Evolutionary conservation across 92 coral and sea anemone species (phyloP).

Genomic region (Epizoanthus illoricatus): DNA sequence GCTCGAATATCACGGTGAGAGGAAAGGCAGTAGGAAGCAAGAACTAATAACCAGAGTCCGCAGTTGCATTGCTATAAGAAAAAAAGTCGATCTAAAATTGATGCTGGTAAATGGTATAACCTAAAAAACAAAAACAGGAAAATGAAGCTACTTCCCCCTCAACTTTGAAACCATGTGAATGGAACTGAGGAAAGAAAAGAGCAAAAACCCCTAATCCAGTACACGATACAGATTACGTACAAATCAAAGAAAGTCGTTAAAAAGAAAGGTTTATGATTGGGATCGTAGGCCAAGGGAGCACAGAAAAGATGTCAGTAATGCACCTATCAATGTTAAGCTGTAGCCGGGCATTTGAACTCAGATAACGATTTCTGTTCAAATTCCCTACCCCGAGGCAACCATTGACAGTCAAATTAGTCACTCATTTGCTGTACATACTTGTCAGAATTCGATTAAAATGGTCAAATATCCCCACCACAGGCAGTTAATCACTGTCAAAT

Average conservation of each 20-base stretch:
- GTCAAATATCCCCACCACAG: no score
- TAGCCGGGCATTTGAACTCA: no score
- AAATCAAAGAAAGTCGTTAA: conserved; percentile 23
- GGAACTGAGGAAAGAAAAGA: conserved; percentile 45
- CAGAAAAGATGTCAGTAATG: conserved; percentile 18
- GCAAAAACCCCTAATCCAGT: conserved; percentile 23
- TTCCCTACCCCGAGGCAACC: no score
- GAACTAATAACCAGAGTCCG: conserved; percentile 37
- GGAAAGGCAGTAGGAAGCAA: conserved; percentile 31
- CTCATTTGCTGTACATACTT: no score
- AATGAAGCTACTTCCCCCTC: not conserved
- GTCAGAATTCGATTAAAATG: no score
- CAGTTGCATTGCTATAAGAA: conserved; percentile 42
- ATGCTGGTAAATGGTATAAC: no score
- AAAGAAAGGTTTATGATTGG: conserved; percentile 25
- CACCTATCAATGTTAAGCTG: no score
- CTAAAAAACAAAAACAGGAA: no score
- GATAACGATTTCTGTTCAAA: no score
- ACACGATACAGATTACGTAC: conserved; percentile 23
- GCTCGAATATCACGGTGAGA: conserved; percentile 61
- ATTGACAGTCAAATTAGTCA: no score
- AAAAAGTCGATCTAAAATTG: conserved; percentile 17
- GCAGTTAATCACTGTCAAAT: no score
- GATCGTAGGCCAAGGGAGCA: conserved; percentile 34
- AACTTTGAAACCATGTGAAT: conserved; percentile 21